Percentiles rank a stretch among this genome's conserved stretches.
Evolutionary conservation across 35 echinoderm and acorn worm genomes (phyloP).

Genomic region (Ophiothrix spiculata): DNA sequence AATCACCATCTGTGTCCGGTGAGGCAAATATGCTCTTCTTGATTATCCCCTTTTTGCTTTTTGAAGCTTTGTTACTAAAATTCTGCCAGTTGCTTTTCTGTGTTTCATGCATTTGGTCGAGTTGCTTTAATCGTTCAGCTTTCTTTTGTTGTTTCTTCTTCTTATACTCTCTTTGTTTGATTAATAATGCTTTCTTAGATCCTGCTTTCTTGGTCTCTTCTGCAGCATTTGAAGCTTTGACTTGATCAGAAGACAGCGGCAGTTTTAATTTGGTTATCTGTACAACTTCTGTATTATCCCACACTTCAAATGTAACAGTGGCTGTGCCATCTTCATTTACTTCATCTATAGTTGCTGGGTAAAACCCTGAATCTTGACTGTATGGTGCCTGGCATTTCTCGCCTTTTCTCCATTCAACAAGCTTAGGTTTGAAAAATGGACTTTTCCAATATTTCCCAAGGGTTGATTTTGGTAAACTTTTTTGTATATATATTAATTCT

Average conservation of each 20-base stretch:
- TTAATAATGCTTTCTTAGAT: constrained; percentile 45
- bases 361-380: constrained; percentile 76
- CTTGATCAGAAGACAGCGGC: not conserved
- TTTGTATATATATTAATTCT: no score
- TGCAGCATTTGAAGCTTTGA: not conserved
- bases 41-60: constrained; percentile 82
- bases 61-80: constrained; percentile 79
- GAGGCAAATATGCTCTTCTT: constrained; percentile 99
- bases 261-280: constrained; percentile 47
- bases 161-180: constrained; percentile 77
- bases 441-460: no score
- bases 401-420: constrained; percentile 70
- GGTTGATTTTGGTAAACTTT: no score
- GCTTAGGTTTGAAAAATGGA: no score
- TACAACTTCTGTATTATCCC: constrained; percentile 68
- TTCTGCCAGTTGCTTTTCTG: constrained; percentile 83
- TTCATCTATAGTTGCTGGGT: constrained; percentile 77
- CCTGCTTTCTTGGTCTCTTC: not conserved
- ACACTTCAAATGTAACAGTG: constrained; percentile 79
- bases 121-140: constrained; percentile 67
- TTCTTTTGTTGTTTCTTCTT: constrained; percentile 89
- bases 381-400: constrained; percentile 70
- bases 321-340: constrained; percentile 65
- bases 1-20: no score
- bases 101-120: constrained; percentile 78